phyloP scores from a whole-genome alignment of 2,797 vertebrate species.

The Anguilla megastoma region DNA sequence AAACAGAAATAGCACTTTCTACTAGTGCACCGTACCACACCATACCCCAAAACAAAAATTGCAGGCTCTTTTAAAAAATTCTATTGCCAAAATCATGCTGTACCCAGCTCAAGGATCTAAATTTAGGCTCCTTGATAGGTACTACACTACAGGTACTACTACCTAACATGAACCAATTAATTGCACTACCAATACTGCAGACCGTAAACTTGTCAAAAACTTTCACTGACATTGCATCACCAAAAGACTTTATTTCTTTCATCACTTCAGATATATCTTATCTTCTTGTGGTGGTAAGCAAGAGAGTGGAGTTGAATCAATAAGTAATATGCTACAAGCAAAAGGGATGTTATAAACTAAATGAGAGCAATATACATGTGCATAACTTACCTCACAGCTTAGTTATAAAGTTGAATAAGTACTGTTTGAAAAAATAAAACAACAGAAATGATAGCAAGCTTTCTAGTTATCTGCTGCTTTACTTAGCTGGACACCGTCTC shows the following conservation, averaged over 20 bases:
- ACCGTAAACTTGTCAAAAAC: background rate
- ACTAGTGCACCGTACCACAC: background rate
- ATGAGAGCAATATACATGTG: background rate
- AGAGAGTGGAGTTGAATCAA: background rate
- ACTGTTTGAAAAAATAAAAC: background rate
- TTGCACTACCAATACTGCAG: background rate
- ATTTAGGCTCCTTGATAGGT: background rate
- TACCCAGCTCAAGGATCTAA: background rate
- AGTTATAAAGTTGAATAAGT: background rate
- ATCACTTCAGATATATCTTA: background rate
- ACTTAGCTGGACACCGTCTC: background rate
- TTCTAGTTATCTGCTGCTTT: background rate
- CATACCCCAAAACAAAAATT: background rate
- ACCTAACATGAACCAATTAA: background rate
- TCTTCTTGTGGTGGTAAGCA: background rate
- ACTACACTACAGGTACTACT: background rate
- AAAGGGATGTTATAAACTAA: background rate
- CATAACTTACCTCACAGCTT: slow-evolving; percentile 1
- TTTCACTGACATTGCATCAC: background rate
- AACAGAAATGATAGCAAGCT: background rate
- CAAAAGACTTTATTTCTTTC: background rate
- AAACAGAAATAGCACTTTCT: background rate
- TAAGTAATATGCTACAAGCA: background rate
- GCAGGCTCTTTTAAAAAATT: background rate
- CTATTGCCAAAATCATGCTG: background rate